phyloP scores from a whole-genome alignment of 1,140 invertebrate species.

The Atta colombica region DNA sequence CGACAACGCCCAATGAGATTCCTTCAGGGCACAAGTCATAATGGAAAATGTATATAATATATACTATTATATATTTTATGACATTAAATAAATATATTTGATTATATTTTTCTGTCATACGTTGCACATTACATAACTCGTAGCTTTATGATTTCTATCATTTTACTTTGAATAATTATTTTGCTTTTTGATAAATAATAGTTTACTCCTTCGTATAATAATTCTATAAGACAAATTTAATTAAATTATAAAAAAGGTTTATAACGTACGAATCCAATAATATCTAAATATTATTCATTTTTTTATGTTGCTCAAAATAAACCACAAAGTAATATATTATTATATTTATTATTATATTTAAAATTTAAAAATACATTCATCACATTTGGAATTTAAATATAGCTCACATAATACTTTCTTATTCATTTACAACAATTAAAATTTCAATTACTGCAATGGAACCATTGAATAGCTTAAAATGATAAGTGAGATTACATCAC shows the following conservation, averaged over 20 bases:
- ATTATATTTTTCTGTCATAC: neutral
- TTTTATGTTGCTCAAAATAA: neutral
- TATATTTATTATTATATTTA: too few species aligned
- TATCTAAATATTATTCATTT: neutral
- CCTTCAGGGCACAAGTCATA: slow-evolving; percentile 5
- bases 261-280: neutral
- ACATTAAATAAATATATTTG: neutral
- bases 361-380: neutral
- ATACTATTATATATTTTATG: neutral
- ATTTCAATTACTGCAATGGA: slow-evolving; percentile 4
- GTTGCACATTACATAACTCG: neutral
- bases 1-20: slow-evolving; percentile 39
- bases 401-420: neutral
- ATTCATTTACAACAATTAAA: slow-evolving; percentile 19
- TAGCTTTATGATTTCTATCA: neutral
- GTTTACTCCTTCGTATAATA: neutral
- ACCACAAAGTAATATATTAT: neutral
- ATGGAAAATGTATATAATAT: slow-evolving; percentile 38
- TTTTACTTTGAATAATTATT: neutral
- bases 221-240: neutral
- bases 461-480: neutral
- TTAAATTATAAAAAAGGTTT: neutral
- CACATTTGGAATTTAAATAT: neutral
- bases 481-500: slow-evolving; percentile 10
- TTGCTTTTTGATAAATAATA: neutral